A percentile compares a stretch with the other conserved stretches of the same genome.
Conservation (phyloP, 2,888 invertebrate species). For the Iphiclides podalirius region DNA sequence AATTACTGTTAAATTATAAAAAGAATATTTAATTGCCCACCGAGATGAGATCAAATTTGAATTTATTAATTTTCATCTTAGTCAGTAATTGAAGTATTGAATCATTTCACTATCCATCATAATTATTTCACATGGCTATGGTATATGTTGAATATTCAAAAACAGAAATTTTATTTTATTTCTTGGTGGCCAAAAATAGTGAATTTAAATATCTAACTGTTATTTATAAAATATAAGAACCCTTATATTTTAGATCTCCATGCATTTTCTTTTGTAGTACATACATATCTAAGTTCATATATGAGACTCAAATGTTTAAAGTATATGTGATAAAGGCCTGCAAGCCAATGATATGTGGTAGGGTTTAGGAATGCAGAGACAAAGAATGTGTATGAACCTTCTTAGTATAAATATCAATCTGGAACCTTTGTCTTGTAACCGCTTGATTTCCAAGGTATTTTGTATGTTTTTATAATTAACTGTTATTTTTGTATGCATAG, state of each 20-base stretch:
- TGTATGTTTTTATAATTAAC: too few species aligned
- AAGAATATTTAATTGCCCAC: constrained; percentile 42
- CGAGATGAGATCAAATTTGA: constrained; percentile 37
- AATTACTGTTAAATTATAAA: constrained; percentile 33
- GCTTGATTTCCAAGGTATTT: too few species aligned
- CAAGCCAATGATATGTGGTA: background rate
- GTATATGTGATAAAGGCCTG: constrained; percentile 31
- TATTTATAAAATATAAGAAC: background rate
- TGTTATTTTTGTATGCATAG: too few species aligned
- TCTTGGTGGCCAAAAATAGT: background rate
- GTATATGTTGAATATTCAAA: background rate
- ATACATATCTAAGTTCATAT: constrained; percentile 24
- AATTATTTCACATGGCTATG: constrained; percentile 5
- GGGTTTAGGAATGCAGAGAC: background rate
- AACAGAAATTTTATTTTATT: background rate
- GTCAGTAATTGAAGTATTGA: constrained; percentile 31
- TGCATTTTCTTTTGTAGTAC: background rate
- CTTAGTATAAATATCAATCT: constrained; percentile 1
- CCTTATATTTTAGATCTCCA: background rate
- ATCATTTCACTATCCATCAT: constrained; percentile 13
- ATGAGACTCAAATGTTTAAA: constrained; percentile 67
- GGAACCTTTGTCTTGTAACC: too few species aligned
- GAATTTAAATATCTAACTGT: background rate
- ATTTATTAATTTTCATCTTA: constrained; percentile 31
- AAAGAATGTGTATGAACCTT: constrained; percentile 3